Conservation (phyloP, 1,140 invertebrate genomes). For the Diprion similis region DNA sequence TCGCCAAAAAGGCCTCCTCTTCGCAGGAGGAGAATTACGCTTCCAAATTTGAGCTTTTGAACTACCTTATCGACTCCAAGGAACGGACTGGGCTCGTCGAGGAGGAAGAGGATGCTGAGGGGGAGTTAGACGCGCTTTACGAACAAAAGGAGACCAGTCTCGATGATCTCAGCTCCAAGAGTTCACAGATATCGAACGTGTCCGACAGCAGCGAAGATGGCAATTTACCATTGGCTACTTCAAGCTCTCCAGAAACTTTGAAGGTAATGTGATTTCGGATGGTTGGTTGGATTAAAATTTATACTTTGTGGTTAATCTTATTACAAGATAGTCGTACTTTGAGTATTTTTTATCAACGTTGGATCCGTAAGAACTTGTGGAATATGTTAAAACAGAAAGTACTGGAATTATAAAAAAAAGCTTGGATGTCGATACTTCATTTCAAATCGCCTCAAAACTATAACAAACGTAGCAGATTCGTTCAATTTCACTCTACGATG, state of each 20-base stretch:
- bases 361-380: too few relatives aligned
- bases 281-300: too few relatives aligned
- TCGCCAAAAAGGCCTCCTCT: slow-evolving; percentile 45
- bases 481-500: too few relatives aligned
- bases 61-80: slow-evolving; percentile 85
- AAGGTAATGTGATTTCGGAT: slow-evolving; percentile 39
- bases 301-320: not conserved
- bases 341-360: not conserved
- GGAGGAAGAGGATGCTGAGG: slow-evolving; percentile 55
- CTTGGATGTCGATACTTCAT: too few relatives aligned
- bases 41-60: slow-evolving; percentile 87
- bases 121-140: slow-evolving; percentile 56
- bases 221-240: slow-evolving; percentile 52
- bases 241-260: slow-evolving; percentile 50
- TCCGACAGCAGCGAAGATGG: slow-evolving; percentile 65
- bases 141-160: slow-evolving; percentile 59
- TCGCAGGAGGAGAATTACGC: slow-evolving; percentile 59
- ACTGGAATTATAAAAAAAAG: too few relatives aligned
- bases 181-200: slow-evolving; percentile 64
- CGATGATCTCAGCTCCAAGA: slow-evolving; percentile 62
- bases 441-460: too few relatives aligned
- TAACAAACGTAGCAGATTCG: too few relatives aligned
- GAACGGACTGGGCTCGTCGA: slow-evolving; percentile 69
- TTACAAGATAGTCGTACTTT: not conserved
- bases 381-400: too few relatives aligned